Percentiles rank a stretch among this genome's conserved stretches.
These are phyloP conservation scores for Drosophila neotestacea DNA, from an alignment of 2,888 invertebrate genomes.

Conservation along the genomic window DNA sequence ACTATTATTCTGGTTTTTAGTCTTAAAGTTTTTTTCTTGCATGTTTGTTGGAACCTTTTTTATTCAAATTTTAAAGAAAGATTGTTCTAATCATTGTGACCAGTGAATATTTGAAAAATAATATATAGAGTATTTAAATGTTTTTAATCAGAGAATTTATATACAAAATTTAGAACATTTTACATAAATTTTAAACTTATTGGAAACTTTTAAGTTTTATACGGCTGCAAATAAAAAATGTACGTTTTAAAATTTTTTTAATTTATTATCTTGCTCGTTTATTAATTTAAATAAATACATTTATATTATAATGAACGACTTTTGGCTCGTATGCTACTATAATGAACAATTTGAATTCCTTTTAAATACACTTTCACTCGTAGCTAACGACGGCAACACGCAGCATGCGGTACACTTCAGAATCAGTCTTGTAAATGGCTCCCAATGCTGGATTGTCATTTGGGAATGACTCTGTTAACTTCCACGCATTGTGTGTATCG, in stretches of 20 bases:
- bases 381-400: conserved; percentile 13
- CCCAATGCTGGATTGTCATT: conserved; percentile 27
- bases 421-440: conserved; percentile 29
- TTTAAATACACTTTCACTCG: conserved; percentile 45
- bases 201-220: too few relatives aligned
- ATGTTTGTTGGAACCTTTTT: neutral
- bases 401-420: conserved; percentile 34
- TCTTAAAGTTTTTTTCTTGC: neutral
- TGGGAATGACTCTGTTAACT: conserved; percentile 45
- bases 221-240: too few relatives aligned
- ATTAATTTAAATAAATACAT: neutral
- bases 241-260: too few relatives aligned
- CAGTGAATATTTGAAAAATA: too few relatives aligned
- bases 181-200: too few relatives aligned
- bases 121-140: too few relatives aligned
- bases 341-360: conserved; percentile 9
- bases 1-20: too few relatives aligned
- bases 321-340: conserved; percentile 1
- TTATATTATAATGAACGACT: neutral
- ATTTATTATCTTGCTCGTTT: too few relatives aligned
- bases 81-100: too few relatives aligned
- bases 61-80: too few relatives aligned
- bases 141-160: too few relatives aligned
- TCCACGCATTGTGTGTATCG: conserved; percentile 41
- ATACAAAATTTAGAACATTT: too few relatives aligned